Evolutionary conservation across 2,797 vertebrate species (phyloP).

Genomic region (Phylloscopus collybita): DNA sequence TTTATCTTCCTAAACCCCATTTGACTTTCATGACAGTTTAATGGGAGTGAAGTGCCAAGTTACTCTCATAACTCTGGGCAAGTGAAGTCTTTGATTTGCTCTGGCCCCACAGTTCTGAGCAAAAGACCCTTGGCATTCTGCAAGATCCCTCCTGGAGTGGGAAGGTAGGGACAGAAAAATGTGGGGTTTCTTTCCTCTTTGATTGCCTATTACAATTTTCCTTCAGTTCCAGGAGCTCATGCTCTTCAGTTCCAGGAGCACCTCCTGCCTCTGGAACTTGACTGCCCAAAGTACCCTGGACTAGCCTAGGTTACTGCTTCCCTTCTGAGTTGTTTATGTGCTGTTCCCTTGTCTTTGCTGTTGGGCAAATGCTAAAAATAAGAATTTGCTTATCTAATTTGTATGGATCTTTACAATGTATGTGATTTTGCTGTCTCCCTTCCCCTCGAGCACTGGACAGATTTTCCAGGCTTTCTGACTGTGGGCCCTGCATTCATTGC

Average conservation of each 20-base stretch:
- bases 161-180: background rate
- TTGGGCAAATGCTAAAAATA: constrained; percentile 65
- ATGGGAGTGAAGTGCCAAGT: background rate
- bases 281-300: background rate
- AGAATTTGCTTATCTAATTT: constrained; percentile 69
- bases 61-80: background rate
- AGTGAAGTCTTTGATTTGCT: background rate
- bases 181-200: background rate
- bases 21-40: background rate
- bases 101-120: background rate
- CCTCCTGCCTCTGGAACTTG: background rate
- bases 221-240: background rate
- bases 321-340: constrained; percentile 33
- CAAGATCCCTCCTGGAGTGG: background rate
- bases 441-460: constrained; percentile 47
- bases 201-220: background rate
- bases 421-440: constrained; percentile 48
- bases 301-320: background rate
- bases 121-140: background rate
- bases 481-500: constrained; percentile 31
- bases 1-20: background rate
- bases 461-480: constrained; percentile 52
- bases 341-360: constrained; percentile 47
- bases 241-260: background rate
- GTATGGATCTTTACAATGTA: constrained; percentile 57